Percentiles rank a stretch among this genome's conserved stretches.
Conservation (phyloP, 2,797 vertebrate species). For the Crocidura indochinensis region DNA sequence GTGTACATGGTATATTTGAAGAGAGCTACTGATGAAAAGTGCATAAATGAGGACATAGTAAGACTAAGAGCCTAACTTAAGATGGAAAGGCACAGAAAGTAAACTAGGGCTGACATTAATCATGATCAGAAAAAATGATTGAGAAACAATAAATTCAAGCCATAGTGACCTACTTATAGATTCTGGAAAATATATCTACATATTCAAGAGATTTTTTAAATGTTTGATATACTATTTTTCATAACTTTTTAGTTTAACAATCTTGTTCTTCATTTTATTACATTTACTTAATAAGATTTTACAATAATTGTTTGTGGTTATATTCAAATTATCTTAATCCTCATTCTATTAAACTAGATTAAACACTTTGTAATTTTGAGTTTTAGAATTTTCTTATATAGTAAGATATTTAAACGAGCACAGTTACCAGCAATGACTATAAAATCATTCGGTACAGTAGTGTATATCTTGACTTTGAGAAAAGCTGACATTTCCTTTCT, state of each 20-base stretch:
- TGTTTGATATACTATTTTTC: background rate
- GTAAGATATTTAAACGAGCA: background rate
- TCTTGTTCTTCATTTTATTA: background rate
- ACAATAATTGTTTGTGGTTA: constrained; percentile 1
- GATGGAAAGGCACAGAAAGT: too few relatives aligned
- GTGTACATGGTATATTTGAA: too few relatives aligned
- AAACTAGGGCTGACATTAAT: too few relatives aligned
- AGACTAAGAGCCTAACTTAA: too few relatives aligned
- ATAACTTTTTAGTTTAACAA: background rate
- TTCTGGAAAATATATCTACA: background rate
- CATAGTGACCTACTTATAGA: background rate
- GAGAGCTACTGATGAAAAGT: too few relatives aligned
- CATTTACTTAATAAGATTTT: background rate
- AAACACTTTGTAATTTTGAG: constrained; percentile 8
- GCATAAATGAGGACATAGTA: too few relatives aligned
- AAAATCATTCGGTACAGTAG: background rate
- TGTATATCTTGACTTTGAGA: background rate
- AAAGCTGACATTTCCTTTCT: background rate
- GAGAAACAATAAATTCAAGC: background rate
- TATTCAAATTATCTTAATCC: background rate
- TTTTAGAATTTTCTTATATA: background rate
- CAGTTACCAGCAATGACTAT: background rate
- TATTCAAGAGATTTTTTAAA: background rate
- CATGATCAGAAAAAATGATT: too few relatives aligned
- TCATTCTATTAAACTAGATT: background rate